Percentiles rank a stretch among this genome's conserved stretches.
phyloP scores from a whole-genome alignment of 2,888 invertebrate species.

The Phortica magna region DNA sequence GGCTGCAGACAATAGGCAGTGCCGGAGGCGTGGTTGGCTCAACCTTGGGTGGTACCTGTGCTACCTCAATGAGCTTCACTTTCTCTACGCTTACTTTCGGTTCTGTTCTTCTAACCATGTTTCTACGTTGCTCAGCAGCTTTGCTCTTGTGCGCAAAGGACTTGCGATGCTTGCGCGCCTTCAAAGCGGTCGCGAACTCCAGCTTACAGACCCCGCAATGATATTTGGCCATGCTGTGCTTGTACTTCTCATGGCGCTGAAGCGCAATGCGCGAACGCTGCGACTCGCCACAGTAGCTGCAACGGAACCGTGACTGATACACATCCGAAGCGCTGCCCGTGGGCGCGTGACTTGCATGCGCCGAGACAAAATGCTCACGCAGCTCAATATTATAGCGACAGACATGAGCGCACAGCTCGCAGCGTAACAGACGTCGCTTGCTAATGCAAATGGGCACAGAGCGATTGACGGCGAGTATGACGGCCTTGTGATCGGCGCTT shows the following conservation, averaged over 20 bases:
- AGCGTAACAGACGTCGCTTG: slow-evolving; percentile 82
- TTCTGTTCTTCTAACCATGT: background rate
- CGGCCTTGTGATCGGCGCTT: slow-evolving; percentile 84
- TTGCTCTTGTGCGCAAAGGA: slow-evolving; percentile 82
- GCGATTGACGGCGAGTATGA: slow-evolving; percentile 86
- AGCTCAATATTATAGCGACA: slow-evolving; percentile 89
- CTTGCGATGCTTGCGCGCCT: slow-evolving; percentile 84
- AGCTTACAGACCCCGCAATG: slow-evolving; percentile 85
- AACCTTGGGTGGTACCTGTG: background rate
- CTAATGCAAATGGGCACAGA: slow-evolving; percentile 89
- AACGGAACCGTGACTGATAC: slow-evolving; percentile 83
- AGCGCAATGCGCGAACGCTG: slow-evolving; percentile 83
- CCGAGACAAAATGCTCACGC: slow-evolving; percentile 78
- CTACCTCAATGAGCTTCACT: background rate
- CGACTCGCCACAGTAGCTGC: slow-evolving; percentile 81
- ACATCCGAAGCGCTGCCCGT: slow-evolving; percentile 81
- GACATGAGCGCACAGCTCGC: slow-evolving; percentile 83
- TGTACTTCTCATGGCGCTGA: slow-evolving; percentile 83
- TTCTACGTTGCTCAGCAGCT: slow-evolving; percentile 73
- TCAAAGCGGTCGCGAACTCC: slow-evolving; percentile 81
- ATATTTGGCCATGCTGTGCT: slow-evolving; percentile 82
- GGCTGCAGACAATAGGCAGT: background rate
- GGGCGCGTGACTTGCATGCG: slow-evolving; percentile 80
- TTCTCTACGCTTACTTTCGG: background rate
- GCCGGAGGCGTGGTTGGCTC: background rate